phyloP scores from a whole-genome alignment of 1,140 invertebrate species.

The Drosophila leontia region DNA sequence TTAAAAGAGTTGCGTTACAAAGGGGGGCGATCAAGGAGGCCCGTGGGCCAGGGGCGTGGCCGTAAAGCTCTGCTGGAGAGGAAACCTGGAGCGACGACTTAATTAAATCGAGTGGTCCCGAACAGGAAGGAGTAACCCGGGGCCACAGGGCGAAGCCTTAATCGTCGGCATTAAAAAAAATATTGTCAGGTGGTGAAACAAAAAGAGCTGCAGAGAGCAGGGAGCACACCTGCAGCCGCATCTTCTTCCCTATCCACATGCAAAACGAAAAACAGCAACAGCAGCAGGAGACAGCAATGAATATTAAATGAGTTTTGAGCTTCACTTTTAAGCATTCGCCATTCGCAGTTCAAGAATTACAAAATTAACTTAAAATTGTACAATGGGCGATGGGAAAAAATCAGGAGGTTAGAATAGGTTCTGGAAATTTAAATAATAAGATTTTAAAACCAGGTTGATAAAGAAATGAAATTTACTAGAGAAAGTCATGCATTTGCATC shows the following conservation, averaged over 20 bases:
- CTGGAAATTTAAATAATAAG: too few species aligned
- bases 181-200: slow-evolving; percentile 75
- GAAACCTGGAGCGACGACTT: slow-evolving; percentile 62
- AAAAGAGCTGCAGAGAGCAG: slow-evolving; percentile 48
- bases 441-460: not conserved
- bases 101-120: slow-evolving; percentile 67
- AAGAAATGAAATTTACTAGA: too few species aligned
- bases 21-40: slow-evolving; percentile 1
- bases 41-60: slow-evolving; percentile 1
- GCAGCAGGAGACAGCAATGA: slow-evolving; percentile 60
- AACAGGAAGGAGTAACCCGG: slow-evolving; percentile 5
- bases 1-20: slow-evolving; percentile 27
- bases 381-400: slow-evolving; percentile 14
- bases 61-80: slow-evolving; percentile 12
- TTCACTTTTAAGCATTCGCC: slow-evolving; percentile 53
- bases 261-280: slow-evolving; percentile 19
- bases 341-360: slow-evolving; percentile 45
- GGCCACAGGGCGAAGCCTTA: slow-evolving; percentile 45
- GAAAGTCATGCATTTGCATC: too few species aligned
- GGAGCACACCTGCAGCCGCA: slow-evolving; percentile 48
- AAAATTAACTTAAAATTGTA: slow-evolving; percentile 47
- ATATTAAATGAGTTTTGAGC: slow-evolving; percentile 66
- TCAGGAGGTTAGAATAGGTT: too few species aligned
- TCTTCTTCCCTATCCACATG: not conserved
- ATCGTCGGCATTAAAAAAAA: slow-evolving; percentile 79